Conservation (phyloP, 1,140 invertebrate genomes). For the Solen grandis region DNA sequence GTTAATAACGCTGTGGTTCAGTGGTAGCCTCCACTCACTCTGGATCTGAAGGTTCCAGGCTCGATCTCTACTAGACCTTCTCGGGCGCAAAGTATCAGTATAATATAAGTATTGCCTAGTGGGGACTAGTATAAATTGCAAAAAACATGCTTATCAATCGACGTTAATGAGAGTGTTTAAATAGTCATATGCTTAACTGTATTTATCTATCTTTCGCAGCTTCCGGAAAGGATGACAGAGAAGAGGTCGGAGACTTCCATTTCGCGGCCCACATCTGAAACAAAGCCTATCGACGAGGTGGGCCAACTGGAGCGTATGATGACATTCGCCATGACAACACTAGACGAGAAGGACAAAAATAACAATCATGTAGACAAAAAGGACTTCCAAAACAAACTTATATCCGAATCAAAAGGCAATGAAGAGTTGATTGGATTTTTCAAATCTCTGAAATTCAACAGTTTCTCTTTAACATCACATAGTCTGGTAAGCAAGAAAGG, state of each 20-base stretch:
- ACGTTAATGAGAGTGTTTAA: not conserved
- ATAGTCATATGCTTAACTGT: not conserved
- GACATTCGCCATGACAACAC: not conserved
- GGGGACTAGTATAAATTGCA: not conserved
- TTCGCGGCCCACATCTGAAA: too few relatives aligned
- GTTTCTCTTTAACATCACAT: not conserved
- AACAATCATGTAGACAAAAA: not conserved
- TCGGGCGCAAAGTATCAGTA: too few relatives aligned
- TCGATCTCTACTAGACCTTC: too few relatives aligned
- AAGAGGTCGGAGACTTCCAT: not conserved
- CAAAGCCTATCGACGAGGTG: not conserved
- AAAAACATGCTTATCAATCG: not conserved
- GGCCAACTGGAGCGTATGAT: constrained; percentile 10
- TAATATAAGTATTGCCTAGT: too few relatives aligned
- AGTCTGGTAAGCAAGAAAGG: too few relatives aligned
- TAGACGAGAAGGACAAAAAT: constrained; percentile 2
- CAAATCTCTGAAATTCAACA: not conserved
- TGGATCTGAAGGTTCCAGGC: too few relatives aligned
- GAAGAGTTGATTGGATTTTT: not conserved
- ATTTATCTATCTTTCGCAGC: not conserved
- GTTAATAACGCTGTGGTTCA: too few relatives aligned
- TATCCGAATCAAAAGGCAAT: constrained; percentile 3
- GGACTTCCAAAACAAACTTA: constrained; percentile 2
- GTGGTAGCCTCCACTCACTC: too few relatives aligned
- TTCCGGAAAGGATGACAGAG: not conserved